A percentile compares a stretch with the other conserved stretches of the same genome.
These are phyloP conservation scores for Panagrolaimus sp. DNA, from an alignment of 1,140 invertebrate species.

Conservation along the genomic window DNA sequence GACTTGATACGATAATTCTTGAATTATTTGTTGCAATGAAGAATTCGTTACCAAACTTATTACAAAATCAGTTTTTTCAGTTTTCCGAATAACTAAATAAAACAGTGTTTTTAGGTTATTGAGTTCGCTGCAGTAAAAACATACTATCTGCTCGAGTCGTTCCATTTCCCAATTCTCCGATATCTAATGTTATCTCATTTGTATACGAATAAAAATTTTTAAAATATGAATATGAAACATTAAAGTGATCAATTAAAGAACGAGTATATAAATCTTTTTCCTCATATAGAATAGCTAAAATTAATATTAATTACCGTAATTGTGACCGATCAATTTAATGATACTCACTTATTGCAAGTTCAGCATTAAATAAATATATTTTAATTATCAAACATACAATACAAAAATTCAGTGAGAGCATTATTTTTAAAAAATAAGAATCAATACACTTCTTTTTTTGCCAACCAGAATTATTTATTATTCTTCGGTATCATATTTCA, in stretches of 20 bases:
- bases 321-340: too few relatives aligned
- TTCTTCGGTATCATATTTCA: too few relatives aligned
- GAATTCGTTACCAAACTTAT: slow-evolving; percentile 7
- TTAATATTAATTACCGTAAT: too few relatives aligned
- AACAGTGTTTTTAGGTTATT: background rate
- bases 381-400: too few relatives aligned
- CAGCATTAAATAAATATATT: too few relatives aligned
- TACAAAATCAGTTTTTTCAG: slow-evolving; percentile 7
- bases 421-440: too few relatives aligned
- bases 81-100: slow-evolving; percentile 9
- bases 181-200: background rate
- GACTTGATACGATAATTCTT: background rate
- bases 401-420: too few relatives aligned
- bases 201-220: background rate
- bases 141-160: slow-evolving; percentile 2
- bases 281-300: slow-evolving; percentile 2
- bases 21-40: background rate
- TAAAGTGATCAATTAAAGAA: slow-evolving; percentile 8
- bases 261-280: background rate
- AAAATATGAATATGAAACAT: slow-evolving; percentile 6
- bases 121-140: background rate
- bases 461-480: too few relatives aligned
- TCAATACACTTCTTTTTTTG: too few relatives aligned
- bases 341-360: too few relatives aligned
- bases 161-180: background rate